Conservation (phyloP, 1,140 invertebrate species). For the Meteorus sp. region DNA sequence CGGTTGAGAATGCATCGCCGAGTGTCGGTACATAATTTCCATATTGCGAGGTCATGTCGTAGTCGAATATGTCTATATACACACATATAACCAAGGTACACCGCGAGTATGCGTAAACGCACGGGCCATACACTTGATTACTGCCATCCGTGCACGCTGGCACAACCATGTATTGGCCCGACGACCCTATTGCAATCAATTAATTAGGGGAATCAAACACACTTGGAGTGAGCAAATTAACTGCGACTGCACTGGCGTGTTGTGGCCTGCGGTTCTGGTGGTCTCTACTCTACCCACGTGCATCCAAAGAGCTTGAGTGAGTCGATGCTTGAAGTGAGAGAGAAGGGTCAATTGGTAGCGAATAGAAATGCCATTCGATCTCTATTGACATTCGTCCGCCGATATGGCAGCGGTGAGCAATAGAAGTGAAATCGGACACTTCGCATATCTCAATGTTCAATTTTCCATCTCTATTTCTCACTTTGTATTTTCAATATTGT, state of each 20-base stretch:
- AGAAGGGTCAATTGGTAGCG: no score
- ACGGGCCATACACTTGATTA: slow-evolving; percentile 49
- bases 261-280: slow-evolving; percentile 48
- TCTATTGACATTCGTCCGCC: not conserved
- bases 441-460: no score
- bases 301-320: no score
- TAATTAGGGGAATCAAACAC: slow-evolving; percentile 61
- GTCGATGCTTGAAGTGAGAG: no score
- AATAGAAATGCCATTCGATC: not conserved
- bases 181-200: slow-evolving; percentile 55
- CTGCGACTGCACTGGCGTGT: slow-evolving; percentile 53
- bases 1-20: not conserved
- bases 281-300: slow-evolving; percentile 27
- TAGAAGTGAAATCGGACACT: not conserved
- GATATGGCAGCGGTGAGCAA: no score
- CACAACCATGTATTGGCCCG: no score
- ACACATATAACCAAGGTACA: not conserved
- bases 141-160: slow-evolving; percentile 43
- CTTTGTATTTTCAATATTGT: no score
- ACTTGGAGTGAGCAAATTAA: slow-evolving; percentile 60
- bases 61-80: no score
- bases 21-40: slow-evolving; percentile 16
- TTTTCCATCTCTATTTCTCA: no score
- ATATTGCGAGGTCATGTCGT: not conserved
- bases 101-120: slow-evolving; percentile 29